These are phyloP conservation scores for Halictus quadricinctus DNA, from an alignment of 2,888 invertebrate species.

Conservation along the genomic window DNA sequence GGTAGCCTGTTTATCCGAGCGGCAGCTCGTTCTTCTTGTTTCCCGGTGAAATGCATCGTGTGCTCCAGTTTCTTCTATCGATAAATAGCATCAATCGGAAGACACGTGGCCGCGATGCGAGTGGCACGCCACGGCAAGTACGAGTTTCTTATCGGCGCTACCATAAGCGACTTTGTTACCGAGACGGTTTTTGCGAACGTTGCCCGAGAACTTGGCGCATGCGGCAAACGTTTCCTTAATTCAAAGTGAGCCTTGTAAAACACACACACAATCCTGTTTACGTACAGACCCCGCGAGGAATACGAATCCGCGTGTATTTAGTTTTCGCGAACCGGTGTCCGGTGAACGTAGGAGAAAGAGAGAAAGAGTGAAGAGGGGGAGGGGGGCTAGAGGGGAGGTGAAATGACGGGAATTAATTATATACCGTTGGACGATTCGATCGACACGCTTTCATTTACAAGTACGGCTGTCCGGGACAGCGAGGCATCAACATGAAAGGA, in stretches of 20 bases:
- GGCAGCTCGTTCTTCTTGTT: conserved; percentile 14
- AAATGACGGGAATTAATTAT: conserved; percentile 37
- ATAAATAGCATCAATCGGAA: conserved; percentile 49
- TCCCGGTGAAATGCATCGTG: neutral
- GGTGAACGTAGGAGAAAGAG: neutral
- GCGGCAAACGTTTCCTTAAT: conserved; percentile 28
- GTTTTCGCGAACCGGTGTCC: neutral
- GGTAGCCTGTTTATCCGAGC: neutral
- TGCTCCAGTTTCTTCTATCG: conserved; percentile 31
- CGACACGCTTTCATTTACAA: conserved; percentile 43
- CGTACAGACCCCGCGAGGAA: neutral
- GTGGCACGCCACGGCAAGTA: conserved; percentile 44
- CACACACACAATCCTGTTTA: neutral
- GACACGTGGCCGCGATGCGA: conserved; percentile 58
- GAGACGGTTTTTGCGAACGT: conserved; percentile 47
- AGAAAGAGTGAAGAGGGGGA: neutral
- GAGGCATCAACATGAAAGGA: conserved; percentile 44
- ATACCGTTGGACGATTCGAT: conserved; percentile 20
- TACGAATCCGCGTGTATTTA: conserved; percentile 3
- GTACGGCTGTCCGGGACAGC: conserved; percentile 7
- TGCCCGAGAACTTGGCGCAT: conserved; percentile 54
- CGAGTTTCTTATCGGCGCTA: conserved; percentile 63
- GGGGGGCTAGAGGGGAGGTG: neutral
- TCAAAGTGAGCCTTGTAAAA: conserved; percentile 23
- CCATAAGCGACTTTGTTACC: conserved; percentile 61